These are phyloP conservation scores for Zapornia atra DNA, from an alignment of 2,113 vertebrate genomes.

Conservation along the genomic window DNA sequence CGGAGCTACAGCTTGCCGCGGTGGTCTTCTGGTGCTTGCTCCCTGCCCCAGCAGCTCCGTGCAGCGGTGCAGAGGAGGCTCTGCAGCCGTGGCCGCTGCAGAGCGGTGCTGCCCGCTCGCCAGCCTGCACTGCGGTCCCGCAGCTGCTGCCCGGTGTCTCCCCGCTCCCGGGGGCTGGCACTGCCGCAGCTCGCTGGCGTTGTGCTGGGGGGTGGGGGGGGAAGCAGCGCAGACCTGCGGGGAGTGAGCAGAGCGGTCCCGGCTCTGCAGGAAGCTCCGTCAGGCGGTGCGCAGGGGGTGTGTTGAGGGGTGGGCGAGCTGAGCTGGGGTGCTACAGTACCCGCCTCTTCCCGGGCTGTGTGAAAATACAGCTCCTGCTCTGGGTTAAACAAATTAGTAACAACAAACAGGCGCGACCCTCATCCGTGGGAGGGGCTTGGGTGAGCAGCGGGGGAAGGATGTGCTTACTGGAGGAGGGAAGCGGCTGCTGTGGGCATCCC, in stretches of 20 bases:
- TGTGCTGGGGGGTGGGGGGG: not conserved
- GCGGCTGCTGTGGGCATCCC: not conserved
- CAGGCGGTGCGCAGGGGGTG: too few species aligned
- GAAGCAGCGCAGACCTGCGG: not conserved
- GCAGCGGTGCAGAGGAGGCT: not conserved
- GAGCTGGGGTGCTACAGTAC: not conserved
- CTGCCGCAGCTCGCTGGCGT: not conserved
- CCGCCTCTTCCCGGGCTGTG: not conserved
- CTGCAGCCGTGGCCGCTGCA: not conserved
- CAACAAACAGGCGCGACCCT: not conserved
- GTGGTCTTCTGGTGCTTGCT: not conserved
- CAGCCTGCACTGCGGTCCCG: conserved; percentile 32
- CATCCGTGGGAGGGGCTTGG: not conserved
- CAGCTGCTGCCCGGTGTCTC: not conserved
- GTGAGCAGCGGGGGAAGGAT: not conserved
- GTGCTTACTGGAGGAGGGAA: not conserved
- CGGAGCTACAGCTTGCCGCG: not conserved
- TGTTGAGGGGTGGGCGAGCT: not conserved
- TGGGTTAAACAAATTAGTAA: not conserved
- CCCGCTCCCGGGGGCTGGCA: not conserved
- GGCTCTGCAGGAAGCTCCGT: not conserved
- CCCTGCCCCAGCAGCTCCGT: not conserved
- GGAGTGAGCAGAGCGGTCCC: not conserved
- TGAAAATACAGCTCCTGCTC: not conserved
- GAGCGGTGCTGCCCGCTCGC: not conserved